These are phyloP conservation scores for Orientallactaga sibirica DNA, from an alignment of 2,797 vertebrate genomes.

Conservation along the genomic window DNA sequence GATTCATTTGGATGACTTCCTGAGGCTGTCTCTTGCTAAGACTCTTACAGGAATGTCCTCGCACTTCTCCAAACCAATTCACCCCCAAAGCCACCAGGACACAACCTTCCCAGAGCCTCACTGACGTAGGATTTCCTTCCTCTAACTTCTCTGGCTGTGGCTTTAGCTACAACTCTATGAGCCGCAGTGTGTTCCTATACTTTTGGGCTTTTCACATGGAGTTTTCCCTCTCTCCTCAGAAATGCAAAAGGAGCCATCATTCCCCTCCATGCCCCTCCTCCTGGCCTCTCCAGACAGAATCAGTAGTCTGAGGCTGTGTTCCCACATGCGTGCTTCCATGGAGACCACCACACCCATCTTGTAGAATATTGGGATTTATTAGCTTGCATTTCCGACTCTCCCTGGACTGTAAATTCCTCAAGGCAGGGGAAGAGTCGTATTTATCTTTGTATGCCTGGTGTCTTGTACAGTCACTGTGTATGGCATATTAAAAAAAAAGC, in stretches of 20 bases:
- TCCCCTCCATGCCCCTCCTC: background rate
- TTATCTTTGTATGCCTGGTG: constrained; percentile 35
- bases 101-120: background rate
- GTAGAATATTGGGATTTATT: background rate
- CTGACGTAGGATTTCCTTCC: background rate
- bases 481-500: background rate
- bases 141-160: background rate
- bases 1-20: too few species aligned
- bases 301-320: background rate
- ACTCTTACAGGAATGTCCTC: background rate
- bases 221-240: background rate
- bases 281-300: too few species aligned
- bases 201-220: background rate
- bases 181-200: background rate
- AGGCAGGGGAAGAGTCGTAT: constrained; percentile 41
- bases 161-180: too few species aligned
- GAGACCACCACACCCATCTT: background rate
- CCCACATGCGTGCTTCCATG: background rate
- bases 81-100: background rate
- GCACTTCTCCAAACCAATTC: background rate
- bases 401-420: constrained; percentile 24
- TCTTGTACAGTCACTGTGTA: background rate
- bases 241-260: background rate
- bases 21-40: background rate
- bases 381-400: constrained; percentile 8